Evolutionary conservation across 2,113 vertebrate species (phyloP).

Genomic region (Oxyura jamaicensis): DNA sequence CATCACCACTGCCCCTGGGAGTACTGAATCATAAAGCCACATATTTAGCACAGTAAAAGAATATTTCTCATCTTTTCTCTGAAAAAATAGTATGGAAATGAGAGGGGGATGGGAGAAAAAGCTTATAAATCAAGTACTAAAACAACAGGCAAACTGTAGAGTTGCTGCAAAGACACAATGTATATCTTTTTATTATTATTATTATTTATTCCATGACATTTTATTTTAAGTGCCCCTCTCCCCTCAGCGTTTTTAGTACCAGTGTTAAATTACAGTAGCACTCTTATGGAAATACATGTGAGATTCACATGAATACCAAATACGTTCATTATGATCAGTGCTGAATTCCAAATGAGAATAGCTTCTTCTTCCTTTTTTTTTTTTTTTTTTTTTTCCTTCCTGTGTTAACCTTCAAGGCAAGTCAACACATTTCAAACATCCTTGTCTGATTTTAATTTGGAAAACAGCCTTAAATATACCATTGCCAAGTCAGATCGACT

Average conservation of each 20-base stretch:
- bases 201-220: not conserved
- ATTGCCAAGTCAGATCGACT: conserved; percentile 39
- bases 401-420: conserved; percentile 63
- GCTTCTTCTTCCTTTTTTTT: not conserved
- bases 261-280: conserved; percentile 36
- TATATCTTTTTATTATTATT: not conserved
- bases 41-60: conserved; percentile 42
- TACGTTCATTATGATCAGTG: conserved; percentile 46
- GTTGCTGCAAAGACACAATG: not conserved
- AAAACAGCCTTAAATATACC: conserved; percentile 69
- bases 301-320: conserved; percentile 49
- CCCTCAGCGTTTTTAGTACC: conserved; percentile 26
- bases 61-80: conserved; percentile 39
- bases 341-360: conserved; percentile 71
- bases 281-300: conserved; percentile 46
- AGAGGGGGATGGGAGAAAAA: not conserved
- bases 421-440: conserved; percentile 65
- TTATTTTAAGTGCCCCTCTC: conserved; percentile 40
- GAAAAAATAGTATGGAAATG: conserved; percentile 24
- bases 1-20: conserved; percentile 29
- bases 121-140: conserved; percentile 49
- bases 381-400: not conserved
- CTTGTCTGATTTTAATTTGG: conserved; percentile 68
- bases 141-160: not conserved
- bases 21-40: conserved; percentile 38